phyloP scores from a whole-genome alignment of 37 sponge, comb jelly and placozoan species.

The Hexactinellida sp. region DNA sequence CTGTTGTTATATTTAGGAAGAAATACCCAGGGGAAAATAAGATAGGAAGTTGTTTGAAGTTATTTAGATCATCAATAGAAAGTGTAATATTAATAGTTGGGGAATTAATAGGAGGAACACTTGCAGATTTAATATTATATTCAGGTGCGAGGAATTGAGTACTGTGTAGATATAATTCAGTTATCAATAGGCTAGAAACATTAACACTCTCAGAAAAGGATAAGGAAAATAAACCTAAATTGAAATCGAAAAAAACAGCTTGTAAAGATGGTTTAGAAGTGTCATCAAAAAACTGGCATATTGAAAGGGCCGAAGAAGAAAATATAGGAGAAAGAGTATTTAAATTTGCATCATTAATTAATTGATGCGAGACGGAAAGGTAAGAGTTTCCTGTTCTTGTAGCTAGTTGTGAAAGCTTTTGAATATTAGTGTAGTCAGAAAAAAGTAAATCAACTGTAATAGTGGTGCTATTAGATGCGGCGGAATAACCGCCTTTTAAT shows the following conservation, averaged over 20 bases:
- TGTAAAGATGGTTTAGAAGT: slow-evolving; percentile 27
- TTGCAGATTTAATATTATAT: background rate
- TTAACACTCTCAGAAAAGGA: slow-evolving; percentile 68
- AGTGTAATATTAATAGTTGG: slow-evolving; percentile 42
- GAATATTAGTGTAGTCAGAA: slow-evolving; percentile 67
- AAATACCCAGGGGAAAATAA: slow-evolving; percentile 41
- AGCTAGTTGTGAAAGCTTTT: slow-evolving; percentile 38
- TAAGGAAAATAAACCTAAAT: slow-evolving; percentile 40
- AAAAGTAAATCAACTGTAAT: slow-evolving; percentile 34
- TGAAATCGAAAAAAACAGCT: slow-evolving; percentile 50
- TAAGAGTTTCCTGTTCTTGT: slow-evolving; percentile 27
- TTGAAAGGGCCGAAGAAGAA: slow-evolving; percentile 21
- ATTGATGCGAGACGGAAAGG: slow-evolving; percentile 34
- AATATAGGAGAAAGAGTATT: slow-evolving; percentile 38
- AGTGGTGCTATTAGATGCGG: slow-evolving; percentile 24
- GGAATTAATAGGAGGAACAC: slow-evolving; percentile 35
- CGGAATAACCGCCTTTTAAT: slow-evolving; percentile 39
- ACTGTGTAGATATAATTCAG: slow-evolving; percentile 41
- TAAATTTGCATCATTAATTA: slow-evolving; percentile 46
- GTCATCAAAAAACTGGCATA: slow-evolving; percentile 28
- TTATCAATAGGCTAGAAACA: slow-evolving; percentile 45
- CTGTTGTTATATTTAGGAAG: slow-evolving; percentile 27
- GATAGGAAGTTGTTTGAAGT: slow-evolving; percentile 45
- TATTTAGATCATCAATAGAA: slow-evolving; percentile 58
- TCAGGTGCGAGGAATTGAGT: background rate